phyloP scores from a whole-genome alignment of 2,797 vertebrate species.

The Cetoscarus ocellatus region DNA sequence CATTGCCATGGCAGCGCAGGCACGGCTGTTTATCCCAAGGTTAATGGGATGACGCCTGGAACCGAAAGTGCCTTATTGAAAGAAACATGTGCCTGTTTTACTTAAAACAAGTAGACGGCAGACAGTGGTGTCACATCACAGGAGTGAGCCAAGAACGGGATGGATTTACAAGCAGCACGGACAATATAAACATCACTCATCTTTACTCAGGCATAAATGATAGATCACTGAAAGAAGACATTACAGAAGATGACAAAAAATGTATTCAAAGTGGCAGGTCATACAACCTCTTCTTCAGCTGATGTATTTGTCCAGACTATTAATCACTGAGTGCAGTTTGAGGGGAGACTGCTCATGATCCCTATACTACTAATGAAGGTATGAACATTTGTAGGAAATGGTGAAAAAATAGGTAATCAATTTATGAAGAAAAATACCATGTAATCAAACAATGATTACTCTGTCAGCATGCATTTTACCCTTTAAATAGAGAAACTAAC shows the following conservation, averaged over 20 bases:
- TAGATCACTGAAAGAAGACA: constrained; percentile 12
- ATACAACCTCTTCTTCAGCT: not conserved
- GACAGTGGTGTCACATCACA: constrained; percentile 69
- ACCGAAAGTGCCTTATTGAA: constrained; percentile 83
- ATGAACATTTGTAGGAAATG: too few species aligned
- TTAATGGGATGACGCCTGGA: constrained; percentile 86
- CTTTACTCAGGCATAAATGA: constrained; percentile 7
- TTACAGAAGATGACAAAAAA: constrained; percentile 18
- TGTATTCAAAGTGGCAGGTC: not conserved
- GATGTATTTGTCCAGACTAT: not conserved
- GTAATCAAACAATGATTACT: too few species aligned
- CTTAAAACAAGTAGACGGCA: constrained; percentile 76
- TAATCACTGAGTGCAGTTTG: not conserved
- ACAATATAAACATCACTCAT: constrained; percentile 17
- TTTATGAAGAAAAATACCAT: too few species aligned
- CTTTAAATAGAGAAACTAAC: too few species aligned
- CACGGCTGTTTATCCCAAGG: constrained; percentile 86
- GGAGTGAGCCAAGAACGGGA: constrained; percentile 47
- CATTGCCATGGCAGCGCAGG: constrained; percentile 81
- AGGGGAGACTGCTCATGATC: not conserved
- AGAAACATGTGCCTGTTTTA: constrained; percentile 85
- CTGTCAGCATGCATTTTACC: too few species aligned
- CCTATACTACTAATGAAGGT: too few species aligned
- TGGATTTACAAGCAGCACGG: constrained; percentile 33
- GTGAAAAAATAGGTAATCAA: too few species aligned